Evolutionary conservation across 2,797 vertebrate species (phyloP).

Genomic region (Schizopygopsis pylzovi): DNA sequence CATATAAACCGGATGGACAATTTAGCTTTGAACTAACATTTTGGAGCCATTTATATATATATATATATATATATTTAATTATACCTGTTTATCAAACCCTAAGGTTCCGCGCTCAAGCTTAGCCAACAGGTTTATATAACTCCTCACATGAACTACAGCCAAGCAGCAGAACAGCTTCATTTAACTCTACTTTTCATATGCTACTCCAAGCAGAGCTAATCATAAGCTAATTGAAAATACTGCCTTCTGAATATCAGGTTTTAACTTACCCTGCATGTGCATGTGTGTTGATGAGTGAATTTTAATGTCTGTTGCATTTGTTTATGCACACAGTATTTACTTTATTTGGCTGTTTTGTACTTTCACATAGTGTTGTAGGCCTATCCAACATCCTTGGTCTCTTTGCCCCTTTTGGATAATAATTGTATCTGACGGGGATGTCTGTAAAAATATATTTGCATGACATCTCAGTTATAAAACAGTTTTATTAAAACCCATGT

Average conservation of each 20-base stretch:
- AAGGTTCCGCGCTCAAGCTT: neutral
- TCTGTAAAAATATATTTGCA: too few relatives aligned
- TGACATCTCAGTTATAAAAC: too few relatives aligned
- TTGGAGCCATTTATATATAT: neutral
- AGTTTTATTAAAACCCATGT: too few relatives aligned
- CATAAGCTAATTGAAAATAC: slow-evolving; percentile 22
- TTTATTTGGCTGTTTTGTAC: neutral
- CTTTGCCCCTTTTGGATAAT: too few relatives aligned
- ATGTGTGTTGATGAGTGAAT: neutral
- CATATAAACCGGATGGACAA: neutral
- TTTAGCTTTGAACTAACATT: neutral
- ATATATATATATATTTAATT: too few relatives aligned
- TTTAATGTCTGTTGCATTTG: neutral
- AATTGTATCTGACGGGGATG: too few relatives aligned
- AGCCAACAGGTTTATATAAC: neutral
- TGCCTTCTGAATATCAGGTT: slow-evolving; percentile 23
- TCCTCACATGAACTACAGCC: neutral
- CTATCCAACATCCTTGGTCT: neutral
- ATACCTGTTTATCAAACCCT: neutral
- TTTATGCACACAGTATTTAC: neutral
- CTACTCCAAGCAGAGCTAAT: slow-evolving; percentile 14
- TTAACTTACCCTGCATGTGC: neutral
- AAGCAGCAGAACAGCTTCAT: neutral
- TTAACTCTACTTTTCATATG: slow-evolving; percentile 23
- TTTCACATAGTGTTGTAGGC: neutral